Percentiles rank a stretch among this genome's conserved stretches.
Evolutionary conservation across 2,888 invertebrate genomes (phyloP).

Genomic region (Synergus gifuensis): DNA sequence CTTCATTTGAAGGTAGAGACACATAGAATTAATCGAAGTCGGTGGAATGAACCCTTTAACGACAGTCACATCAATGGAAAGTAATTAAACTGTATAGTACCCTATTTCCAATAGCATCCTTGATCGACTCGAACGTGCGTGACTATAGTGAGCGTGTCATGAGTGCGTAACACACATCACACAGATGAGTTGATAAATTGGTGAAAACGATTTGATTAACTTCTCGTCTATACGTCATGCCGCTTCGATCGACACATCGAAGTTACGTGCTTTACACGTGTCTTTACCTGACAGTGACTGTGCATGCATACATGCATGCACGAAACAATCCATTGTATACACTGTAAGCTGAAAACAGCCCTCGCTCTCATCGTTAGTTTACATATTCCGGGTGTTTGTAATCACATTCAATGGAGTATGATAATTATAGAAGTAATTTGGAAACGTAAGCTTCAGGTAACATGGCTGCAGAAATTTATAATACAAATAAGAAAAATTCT

Average conservation of each 20-base stretch:
- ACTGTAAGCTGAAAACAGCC: neutral
- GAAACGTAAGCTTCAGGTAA: neutral
- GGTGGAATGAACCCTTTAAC: conserved; percentile 43
- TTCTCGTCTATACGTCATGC: conserved; percentile 64
- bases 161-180: conserved; percentile 45
- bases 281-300: neutral
- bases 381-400: conserved; percentile 55
- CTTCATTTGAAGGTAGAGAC: neutral
- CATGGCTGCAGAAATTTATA: neutral
- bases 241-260: conserved; percentile 58
- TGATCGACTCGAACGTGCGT: conserved; percentile 23
- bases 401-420: neutral
- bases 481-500: no score
- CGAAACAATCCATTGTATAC: neutral
- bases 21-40: conserved; percentile 46
- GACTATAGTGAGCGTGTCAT: conserved; percentile 26
- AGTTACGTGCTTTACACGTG: conserved; percentile 40
- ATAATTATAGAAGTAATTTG: neutral
- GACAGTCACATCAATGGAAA: conserved; percentile 39
- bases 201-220: conserved; percentile 69
- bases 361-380: conserved; percentile 1
- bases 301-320: no score
- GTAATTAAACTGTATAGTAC: conserved; percentile 54
- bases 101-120: conserved; percentile 47
- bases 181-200: conserved; percentile 62